These are phyloP conservation scores for Helostoma temminkii DNA, from an alignment of 2,797 vertebrate genomes.

Conservation along the genomic window DNA sequence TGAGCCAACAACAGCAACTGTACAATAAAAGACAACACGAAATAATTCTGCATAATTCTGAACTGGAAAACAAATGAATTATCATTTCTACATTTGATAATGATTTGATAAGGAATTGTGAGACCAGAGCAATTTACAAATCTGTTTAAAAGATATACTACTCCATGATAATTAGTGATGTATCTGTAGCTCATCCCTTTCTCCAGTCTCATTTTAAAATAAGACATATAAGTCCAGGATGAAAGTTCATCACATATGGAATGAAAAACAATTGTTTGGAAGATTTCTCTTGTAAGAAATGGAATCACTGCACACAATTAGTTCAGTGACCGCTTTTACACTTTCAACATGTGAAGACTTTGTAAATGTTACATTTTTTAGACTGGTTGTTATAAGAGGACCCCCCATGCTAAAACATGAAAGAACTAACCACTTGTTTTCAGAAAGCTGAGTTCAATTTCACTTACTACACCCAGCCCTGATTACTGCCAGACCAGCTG, in stretches of 20 bases:
- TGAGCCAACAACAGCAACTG: background rate
- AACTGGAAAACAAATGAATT: background rate
- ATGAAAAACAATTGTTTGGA: slow-evolving; percentile 22
- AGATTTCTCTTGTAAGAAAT: slow-evolving; percentile 19
- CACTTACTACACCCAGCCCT: too few species aligned
- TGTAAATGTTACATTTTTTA: slow-evolving; percentile 25
- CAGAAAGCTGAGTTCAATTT: too few species aligned
- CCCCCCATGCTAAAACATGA: too few species aligned
- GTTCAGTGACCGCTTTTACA: slow-evolving; percentile 14
- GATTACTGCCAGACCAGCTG: too few species aligned
- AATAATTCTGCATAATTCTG: background rate
- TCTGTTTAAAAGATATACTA: background rate
- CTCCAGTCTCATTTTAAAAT: slow-evolving; percentile 17
- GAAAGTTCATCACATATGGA: slow-evolving; percentile 6
- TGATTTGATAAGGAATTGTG: slow-evolving; percentile 12
- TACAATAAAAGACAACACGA: background rate
- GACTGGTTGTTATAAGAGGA: slow-evolving; percentile 5
- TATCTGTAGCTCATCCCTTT: slow-evolving; percentile 3
- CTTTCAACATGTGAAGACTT: slow-evolving; percentile 12
- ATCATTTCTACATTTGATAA: slow-evolving; percentile 14
- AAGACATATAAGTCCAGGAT: background rate
- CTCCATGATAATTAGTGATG: slow-evolving; percentile 6
- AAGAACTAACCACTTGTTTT: too few species aligned
- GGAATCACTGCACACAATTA: slow-evolving; percentile 24
- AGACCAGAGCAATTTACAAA: slow-evolving; percentile 17